Evolutionary conservation across 2,797 vertebrate genomes (phyloP).

Genomic region (Lithobates pipiens): DNA sequence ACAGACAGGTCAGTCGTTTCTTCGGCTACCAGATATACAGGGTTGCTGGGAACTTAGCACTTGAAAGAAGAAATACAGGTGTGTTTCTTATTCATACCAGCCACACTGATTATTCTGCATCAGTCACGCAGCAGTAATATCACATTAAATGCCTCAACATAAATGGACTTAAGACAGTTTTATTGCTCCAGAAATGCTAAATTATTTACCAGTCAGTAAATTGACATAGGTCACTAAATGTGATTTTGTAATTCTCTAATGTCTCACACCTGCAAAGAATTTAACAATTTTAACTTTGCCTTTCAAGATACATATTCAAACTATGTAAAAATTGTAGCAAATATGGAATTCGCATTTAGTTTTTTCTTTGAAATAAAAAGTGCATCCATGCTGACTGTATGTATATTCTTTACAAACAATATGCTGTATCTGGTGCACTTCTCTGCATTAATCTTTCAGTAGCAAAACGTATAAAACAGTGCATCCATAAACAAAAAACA

Average conservation of each 20-base stretch:
- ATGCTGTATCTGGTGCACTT: too few species aligned
- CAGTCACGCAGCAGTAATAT: neutral
- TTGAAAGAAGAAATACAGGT: neutral
- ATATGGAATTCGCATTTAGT: neutral
- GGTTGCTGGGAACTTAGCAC: neutral
- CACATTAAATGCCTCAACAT: neutral
- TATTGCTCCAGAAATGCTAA: neutral
- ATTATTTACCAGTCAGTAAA: neutral
- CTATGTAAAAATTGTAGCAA: too few species aligned
- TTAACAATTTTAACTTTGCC: neutral
- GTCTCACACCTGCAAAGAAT: neutral
- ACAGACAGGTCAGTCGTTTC: constrained; percentile 14
- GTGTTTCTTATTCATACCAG: constrained; percentile 6
- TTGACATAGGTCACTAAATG: neutral
- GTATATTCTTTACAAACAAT: too few species aligned
- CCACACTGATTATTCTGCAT: constrained; percentile 32
- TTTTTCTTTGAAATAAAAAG: neutral
- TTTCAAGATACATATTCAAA: neutral
- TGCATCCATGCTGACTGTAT: too few species aligned
- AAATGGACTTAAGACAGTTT: neutral
- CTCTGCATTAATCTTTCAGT: too few species aligned
- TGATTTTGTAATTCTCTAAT: neutral
- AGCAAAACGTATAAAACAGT: too few species aligned
- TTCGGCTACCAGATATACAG: neutral
- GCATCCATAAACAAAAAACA: too few species aligned